phyloP scores from a whole-genome alignment of 2,888 invertebrate genomes.

The Bruchidius siliquastri region DNA sequence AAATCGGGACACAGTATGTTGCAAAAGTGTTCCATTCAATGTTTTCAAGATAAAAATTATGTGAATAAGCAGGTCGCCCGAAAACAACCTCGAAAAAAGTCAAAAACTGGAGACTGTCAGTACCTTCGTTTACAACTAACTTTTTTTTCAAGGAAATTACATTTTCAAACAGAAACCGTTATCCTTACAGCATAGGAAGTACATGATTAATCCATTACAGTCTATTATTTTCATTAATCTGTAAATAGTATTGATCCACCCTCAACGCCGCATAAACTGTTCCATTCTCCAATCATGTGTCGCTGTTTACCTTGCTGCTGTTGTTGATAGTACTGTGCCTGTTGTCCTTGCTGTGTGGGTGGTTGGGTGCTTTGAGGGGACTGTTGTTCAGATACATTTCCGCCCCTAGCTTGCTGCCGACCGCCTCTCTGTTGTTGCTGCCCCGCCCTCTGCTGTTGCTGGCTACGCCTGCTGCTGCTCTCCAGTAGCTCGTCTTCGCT shows the following conservation, averaged over 20 bases:
- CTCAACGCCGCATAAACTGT: neutral
- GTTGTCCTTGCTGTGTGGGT: neutral
- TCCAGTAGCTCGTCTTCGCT: conserved; percentile 63
- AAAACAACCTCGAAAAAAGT: too few relatives aligned
- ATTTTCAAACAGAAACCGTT: too few relatives aligned
- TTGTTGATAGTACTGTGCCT: neutral
- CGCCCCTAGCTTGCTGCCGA: conserved; percentile 6
- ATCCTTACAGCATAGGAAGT: too few relatives aligned
- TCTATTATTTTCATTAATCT: too few relatives aligned
- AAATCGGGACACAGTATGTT: too few relatives aligned
- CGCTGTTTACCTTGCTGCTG: neutral
- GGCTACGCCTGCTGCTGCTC: conserved; percentile 42
- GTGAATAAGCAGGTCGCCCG: too few relatives aligned
- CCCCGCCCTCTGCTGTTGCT: conserved; percentile 42
- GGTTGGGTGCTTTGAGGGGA: neutral
- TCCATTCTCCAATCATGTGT: neutral
- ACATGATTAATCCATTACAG: too few relatives aligned
- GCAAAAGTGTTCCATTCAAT: too few relatives aligned
- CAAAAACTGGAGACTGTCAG: too few relatives aligned
- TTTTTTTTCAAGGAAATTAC: too few relatives aligned
- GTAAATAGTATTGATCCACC: neutral
- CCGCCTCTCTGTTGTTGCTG: conserved; percentile 46
- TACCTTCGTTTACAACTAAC: too few relatives aligned
- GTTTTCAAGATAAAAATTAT: too few relatives aligned
- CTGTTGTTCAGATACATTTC: conserved; percentile 2